phyloP scores from a whole-genome alignment of 2,113 vertebrate genomes.

The Aix galericulata region DNA sequence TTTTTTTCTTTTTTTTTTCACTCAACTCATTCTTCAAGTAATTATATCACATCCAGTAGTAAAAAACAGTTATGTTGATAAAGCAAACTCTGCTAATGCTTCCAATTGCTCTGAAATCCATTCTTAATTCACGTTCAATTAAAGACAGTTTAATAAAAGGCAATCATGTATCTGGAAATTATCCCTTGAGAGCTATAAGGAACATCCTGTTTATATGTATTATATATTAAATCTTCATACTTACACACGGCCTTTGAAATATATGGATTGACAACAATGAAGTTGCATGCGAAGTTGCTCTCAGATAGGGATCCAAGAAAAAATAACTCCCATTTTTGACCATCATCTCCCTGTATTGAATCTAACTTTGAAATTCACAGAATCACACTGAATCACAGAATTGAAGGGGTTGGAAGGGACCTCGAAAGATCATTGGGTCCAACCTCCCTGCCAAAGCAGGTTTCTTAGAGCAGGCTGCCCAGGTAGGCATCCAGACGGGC shows the following conservation, averaged over 20 bases:
- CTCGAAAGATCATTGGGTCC: too few species aligned
- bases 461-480: too few species aligned
- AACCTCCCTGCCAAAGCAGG: too few species aligned
- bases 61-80: background rate
- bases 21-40: background rate
- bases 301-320: background rate
- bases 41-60: background rate
- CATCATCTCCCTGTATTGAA: background rate
- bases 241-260: background rate
- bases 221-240: background rate
- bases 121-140: background rate
- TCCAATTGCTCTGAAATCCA: background rate
- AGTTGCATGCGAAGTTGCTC: background rate
- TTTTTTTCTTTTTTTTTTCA: background rate
- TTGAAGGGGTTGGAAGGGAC: too few species aligned
- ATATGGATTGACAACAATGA: background rate
- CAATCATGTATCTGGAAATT: background rate
- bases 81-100: background rate
- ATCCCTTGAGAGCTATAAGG: background rate
- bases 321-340: background rate
- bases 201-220: background rate
- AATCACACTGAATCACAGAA: too few species aligned
- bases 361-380: background rate
- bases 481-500: too few species aligned
- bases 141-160: background rate